Evolutionary conservation across 2,797 vertebrate species (phyloP).

Genomic region (Galaxias olidus): DNA sequence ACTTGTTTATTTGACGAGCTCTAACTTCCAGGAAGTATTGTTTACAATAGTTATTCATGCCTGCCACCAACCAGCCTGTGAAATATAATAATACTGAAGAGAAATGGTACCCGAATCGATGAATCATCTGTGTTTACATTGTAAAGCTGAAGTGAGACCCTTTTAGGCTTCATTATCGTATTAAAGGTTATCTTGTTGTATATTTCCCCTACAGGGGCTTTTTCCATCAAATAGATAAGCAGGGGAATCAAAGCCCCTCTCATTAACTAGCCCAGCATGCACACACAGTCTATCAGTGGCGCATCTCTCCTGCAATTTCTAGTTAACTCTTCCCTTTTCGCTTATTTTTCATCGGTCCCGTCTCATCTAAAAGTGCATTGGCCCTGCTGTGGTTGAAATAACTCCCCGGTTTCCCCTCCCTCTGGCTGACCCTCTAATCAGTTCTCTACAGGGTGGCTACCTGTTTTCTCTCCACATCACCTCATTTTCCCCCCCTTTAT

Average conservation of each 20-base stretch:
- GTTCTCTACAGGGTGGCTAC: slow-evolving; percentile 27
- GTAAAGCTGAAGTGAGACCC: not conserved
- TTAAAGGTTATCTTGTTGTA: slow-evolving; percentile 48
- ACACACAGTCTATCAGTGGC: slow-evolving; percentile 19
- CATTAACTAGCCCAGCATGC: slow-evolving; percentile 25
- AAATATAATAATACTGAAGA: slow-evolving; percentile 32
- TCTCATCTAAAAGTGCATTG: slow-evolving; percentile 47
- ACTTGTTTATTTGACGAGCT: too few relatives aligned
- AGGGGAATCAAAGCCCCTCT: slow-evolving; percentile 42
- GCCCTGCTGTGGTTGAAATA: slow-evolving; percentile 15
- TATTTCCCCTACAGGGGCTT: slow-evolving; percentile 45
- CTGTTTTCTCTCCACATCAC: slow-evolving; percentile 41
- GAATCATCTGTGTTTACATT: too few relatives aligned
- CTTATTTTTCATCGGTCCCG: slow-evolving; percentile 15
- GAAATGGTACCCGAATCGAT: slow-evolving; percentile 4
- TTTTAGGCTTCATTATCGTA: slow-evolving; percentile 36
- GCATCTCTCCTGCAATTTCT: slow-evolving; percentile 23
- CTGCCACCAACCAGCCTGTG: too few relatives aligned
- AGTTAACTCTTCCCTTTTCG: slow-evolving; percentile 1
- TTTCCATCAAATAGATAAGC: slow-evolving; percentile 25
- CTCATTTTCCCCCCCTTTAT: slow-evolving; percentile 33
- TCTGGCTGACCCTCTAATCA: slow-evolving; percentile 44
- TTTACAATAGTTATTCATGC: too few relatives aligned
- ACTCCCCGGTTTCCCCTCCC: not conserved
- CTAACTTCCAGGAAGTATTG: too few relatives aligned